Percentiles rank a stretch among this genome's conserved stretches.
These are phyloP conservation scores for Halcyon malimbica DNA, from an alignment of 2,113 vertebrate genomes.

Conservation along the genomic window DNA sequence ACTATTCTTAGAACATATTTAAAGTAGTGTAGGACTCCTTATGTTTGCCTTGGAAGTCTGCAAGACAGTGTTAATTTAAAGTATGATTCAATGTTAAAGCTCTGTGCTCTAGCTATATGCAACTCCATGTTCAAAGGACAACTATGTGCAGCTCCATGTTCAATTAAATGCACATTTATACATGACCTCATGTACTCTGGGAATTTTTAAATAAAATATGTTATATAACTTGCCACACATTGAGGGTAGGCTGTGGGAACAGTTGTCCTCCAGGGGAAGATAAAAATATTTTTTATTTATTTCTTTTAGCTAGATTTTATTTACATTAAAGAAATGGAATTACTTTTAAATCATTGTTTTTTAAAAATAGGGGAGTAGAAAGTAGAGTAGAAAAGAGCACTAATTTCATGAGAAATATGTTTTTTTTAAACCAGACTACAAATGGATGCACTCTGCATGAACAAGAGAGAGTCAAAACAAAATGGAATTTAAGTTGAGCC, in stretches of 20 bases:
- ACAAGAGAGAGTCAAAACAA: neutral
- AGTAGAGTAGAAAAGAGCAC: neutral
- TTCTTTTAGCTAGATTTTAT: neutral
- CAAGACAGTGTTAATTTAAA: neutral
- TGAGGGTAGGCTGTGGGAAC: neutral
- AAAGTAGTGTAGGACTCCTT: neutral
- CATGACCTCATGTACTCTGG: neutral
- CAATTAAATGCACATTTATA: neutral
- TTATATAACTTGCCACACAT: neutral
- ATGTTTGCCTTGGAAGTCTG: neutral
- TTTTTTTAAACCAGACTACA: neutral
- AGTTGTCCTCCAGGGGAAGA: neutral
- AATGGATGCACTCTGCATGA: neutral
- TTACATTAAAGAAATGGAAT: neutral
- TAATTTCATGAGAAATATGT: neutral
- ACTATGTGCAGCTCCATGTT: neutral
- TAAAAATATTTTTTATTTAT: neutral
- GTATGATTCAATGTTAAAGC: neutral
- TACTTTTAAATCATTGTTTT: neutral
- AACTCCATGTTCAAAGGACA: neutral
- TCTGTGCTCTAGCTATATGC: neutral
- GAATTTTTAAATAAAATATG: neutral
- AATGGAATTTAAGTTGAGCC: neutral
- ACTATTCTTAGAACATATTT: neutral
- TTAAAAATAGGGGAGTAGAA: neutral